Conservation (phyloP, 2,888 invertebrate species). For the Chalcis sispes region DNA sequence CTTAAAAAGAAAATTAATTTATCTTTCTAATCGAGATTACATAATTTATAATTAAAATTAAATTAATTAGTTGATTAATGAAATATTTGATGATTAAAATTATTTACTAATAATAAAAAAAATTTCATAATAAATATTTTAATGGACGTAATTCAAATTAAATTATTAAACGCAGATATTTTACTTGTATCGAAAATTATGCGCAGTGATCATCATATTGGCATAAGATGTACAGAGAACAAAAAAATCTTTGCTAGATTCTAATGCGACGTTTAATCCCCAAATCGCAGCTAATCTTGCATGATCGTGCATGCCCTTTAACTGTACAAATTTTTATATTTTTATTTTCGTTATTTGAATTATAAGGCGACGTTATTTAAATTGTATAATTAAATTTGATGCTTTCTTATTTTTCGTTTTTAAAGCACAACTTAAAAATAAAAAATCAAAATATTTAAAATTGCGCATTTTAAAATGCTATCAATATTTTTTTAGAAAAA, state of each 20-base stretch:
- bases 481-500: constrained; percentile 2
- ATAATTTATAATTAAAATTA: background rate
- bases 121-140: no score
- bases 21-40: no score
- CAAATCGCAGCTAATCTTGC: constrained; percentile 80
- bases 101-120: background rate
- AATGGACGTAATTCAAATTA: no score
- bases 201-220: constrained; percentile 76
- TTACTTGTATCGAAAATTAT: constrained; percentile 68
- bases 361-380: background rate
- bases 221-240: constrained; percentile 78
- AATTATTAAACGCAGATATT: no score
- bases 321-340: constrained; percentile 59
- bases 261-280: constrained; percentile 78
- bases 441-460: no score
- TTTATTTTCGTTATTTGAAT: no score
- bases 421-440: no score
- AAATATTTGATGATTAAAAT: background rate
- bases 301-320: constrained; percentile 72
- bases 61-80: background rate
- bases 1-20: no score
- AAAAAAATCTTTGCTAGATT: constrained; percentile 78
- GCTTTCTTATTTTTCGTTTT: no score
- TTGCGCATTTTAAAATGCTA: background rate
- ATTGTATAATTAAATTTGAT: no score